Evolutionary conservation across 1,140 invertebrate species (phyloP).

Genomic region (Saccostrea cuccullata): DNA sequence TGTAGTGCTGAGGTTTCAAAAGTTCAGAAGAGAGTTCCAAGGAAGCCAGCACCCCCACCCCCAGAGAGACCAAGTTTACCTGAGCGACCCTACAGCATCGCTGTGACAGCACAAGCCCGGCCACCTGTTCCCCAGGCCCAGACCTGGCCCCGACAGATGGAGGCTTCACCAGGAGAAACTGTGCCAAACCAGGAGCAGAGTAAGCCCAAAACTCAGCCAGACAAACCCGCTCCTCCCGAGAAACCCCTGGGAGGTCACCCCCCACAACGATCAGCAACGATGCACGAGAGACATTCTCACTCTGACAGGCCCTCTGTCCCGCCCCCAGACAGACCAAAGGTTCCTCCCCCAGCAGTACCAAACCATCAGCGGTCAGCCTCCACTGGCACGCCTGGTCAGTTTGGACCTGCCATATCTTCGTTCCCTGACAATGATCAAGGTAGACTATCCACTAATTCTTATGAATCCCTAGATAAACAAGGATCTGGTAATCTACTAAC

Average conservation of each 20-base stretch:
- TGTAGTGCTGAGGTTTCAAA: slow-evolving; percentile 64
- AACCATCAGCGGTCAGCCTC: slow-evolving; percentile 71
- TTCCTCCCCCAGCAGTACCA: slow-evolving; percentile 62
- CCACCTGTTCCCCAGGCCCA: slow-evolving; percentile 52
- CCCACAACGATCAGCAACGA: slow-evolving; percentile 54
- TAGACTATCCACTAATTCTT: slow-evolving; percentile 59
- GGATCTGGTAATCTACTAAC: slow-evolving; percentile 59
- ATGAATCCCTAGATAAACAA: slow-evolving; percentile 54
- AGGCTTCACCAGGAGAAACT: slow-evolving; percentile 48
- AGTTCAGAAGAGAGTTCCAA: slow-evolving; percentile 60
- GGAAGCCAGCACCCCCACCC: slow-evolving; percentile 73
- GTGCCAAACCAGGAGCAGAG: slow-evolving; percentile 26
- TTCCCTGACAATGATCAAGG: slow-evolving; percentile 52
- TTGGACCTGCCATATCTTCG: slow-evolving; percentile 45
- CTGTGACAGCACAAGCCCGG: slow-evolving; percentile 66
- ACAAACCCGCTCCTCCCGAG: slow-evolving; percentile 59
- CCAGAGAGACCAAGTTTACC: slow-evolving; percentile 62
- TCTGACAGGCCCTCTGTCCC: slow-evolving; percentile 62
- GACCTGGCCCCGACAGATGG: slow-evolving; percentile 67
- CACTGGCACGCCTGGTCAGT: slow-evolving; percentile 62
- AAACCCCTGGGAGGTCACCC: slow-evolving; percentile 39
- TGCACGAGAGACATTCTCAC: slow-evolving; percentile 43
- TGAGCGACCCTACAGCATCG: slow-evolving; percentile 64
- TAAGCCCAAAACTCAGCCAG: slow-evolving; percentile 60
- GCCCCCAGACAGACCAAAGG: slow-evolving; percentile 57